These are phyloP conservation scores for Cosmia pyralina DNA, from an alignment of 2,888 invertebrate genomes.

Conservation along the genomic window DNA sequence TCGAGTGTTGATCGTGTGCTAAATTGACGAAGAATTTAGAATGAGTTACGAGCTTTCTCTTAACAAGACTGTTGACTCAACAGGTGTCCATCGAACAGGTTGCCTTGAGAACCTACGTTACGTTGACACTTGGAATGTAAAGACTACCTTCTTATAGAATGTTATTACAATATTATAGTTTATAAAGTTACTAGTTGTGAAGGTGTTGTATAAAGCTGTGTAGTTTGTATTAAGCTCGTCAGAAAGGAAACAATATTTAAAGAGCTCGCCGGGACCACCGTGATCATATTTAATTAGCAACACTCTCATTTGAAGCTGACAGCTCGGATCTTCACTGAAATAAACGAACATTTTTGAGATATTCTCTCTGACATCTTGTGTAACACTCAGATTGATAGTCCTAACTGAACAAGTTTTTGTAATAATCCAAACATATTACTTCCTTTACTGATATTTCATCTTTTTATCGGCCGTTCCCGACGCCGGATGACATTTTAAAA, in stretches of 20 bases:
- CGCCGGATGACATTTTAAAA: constrained; percentile 61
- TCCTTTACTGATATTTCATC: constrained; percentile 68
- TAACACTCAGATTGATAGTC: constrained; percentile 62
- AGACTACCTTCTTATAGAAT: constrained; percentile 20
- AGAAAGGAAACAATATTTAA: constrained; percentile 64
- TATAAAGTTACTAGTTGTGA: too few relatives aligned
- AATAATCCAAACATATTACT: constrained; percentile 68
- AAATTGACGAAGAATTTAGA: constrained; percentile 56
- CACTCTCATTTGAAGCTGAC: constrained; percentile 56
- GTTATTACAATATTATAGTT: constrained; percentile 16
- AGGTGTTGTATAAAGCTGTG: too few relatives aligned
- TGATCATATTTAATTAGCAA: constrained; percentile 65
- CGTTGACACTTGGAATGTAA: constrained; percentile 32
- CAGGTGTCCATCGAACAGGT: constrained; percentile 55
- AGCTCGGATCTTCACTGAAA: constrained; percentile 48
- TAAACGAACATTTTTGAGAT: constrained; percentile 55
- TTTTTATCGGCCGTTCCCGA: constrained; percentile 65
- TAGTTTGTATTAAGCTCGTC: constrained; percentile 35
- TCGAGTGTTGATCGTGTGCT: constrained; percentile 31
- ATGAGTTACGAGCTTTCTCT: constrained; percentile 57
- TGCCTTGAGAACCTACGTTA: constrained; percentile 32
- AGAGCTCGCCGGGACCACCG: constrained; percentile 57
- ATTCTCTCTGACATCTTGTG: constrained; percentile 52
- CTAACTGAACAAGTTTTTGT: constrained; percentile 59
- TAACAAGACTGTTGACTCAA: constrained; percentile 57